Evolutionary conservation across 30 jellyfish, hydroid and myxozoan genomes (phyloP).

Genomic region (Aurelia coerulea): DNA sequence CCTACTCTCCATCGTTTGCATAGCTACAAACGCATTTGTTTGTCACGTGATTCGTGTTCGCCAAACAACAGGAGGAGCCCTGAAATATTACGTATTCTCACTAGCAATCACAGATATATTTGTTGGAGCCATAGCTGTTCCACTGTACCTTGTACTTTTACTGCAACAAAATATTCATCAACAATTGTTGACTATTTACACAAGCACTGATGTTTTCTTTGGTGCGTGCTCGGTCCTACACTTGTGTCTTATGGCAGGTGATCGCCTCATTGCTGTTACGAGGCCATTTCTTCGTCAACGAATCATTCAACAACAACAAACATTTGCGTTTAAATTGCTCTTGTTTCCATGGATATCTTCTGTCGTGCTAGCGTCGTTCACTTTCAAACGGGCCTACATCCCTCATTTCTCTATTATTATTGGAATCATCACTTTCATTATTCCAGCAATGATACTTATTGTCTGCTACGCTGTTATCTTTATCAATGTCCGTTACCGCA

Average conservation of each 20-base stretch:
- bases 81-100: background rate
- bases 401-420: background rate
- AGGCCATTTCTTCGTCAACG: background rate
- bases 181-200: background rate
- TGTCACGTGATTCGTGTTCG: background rate
- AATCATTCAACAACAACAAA: background rate
- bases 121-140: background rate
- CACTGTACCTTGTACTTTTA: background rate
- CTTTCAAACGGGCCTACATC: background rate
- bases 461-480: background rate
- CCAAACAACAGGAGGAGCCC: background rate
- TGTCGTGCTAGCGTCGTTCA: background rate
- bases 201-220: background rate
- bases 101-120: background rate
- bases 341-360: background rate
- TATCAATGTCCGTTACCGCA: background rate
- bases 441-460: background rate
- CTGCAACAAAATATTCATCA: background rate
- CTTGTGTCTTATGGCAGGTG: background rate
- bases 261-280: conserved; percentile 1
- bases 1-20: background rate
- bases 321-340: background rate
- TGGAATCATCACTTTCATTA: background rate
- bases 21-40: background rate
- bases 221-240: background rate